Evolutionary conservation across 2,888 invertebrate genomes (phyloP).

Genomic region (Ceratothoa steindachneri): DNA sequence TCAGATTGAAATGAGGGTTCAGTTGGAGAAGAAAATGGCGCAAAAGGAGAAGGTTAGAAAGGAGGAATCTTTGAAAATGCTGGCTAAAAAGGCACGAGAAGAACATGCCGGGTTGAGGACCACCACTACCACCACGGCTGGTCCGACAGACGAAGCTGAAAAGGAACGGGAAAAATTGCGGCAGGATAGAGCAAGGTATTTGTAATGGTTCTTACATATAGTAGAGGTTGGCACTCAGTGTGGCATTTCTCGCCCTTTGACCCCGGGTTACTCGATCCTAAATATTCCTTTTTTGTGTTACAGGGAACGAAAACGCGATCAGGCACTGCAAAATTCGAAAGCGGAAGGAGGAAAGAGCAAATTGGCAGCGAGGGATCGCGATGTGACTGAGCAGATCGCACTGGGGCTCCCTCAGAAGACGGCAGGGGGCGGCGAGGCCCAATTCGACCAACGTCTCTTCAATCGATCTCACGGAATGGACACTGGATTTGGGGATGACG

Average conservation of each 20-base stretch:
- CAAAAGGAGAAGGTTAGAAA: slow-evolving; percentile 98
- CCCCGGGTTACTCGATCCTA: neutral
- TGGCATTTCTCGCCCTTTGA: neutral
- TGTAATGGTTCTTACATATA: neutral
- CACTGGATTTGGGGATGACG: slow-evolving; percentile 92
- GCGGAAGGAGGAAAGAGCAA: slow-evolving; percentile 89
- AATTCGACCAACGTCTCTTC: slow-evolving; percentile 93
- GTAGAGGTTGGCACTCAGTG: neutral
- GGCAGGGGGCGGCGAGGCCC: slow-evolving; percentile 64
- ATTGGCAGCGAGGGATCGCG: slow-evolving; percentile 83
- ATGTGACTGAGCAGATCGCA: slow-evolving; percentile 97
- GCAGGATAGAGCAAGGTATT: slow-evolving; percentile 63
- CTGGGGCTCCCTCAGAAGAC: slow-evolving; percentile 86
- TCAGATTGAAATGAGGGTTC: slow-evolving; percentile 85
- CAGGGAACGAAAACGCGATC: slow-evolving; percentile 83
- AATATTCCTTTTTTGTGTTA: slow-evolving; percentile 54
- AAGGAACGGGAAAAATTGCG: slow-evolving; percentile 80
- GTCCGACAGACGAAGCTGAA: slow-evolving; percentile 62
- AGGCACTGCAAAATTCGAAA: slow-evolving; percentile 87
- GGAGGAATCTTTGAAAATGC: slow-evolving; percentile 83
- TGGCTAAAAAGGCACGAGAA: slow-evolving; percentile 93
- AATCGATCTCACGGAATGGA: slow-evolving; percentile 91
- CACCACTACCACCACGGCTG: slow-evolving; percentile 51
- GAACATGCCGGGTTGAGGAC: slow-evolving; percentile 79
- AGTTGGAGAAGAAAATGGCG: slow-evolving; percentile 90